Base-by-base conservation (phyloP, 2,888 invertebrate species). In the Acronicta psi region DNA sequence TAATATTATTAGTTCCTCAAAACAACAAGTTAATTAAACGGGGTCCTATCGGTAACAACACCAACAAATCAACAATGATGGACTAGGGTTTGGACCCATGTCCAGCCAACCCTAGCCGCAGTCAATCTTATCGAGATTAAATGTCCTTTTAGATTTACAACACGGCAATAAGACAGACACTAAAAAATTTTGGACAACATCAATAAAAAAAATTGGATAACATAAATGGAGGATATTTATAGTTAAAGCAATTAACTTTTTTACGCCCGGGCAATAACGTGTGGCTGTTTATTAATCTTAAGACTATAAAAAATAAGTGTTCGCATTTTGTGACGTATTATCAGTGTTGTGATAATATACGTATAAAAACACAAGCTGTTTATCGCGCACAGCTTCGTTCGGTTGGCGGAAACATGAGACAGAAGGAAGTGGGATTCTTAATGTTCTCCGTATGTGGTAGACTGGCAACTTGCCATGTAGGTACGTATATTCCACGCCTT, bases 371-470 rank as follows among this genome's bases (percentile, higher is more conserved):
- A 47, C 11, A 50, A 41, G 43, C 42, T 51, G 71, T 51, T 50
- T 70, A 47, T 65, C 46, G 34, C 50, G 16, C 13, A 29, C 47
- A 37, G 23, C 18, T 69, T 14, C 4, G 36, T 5, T 38, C 11
- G 31, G 17, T 25, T 20, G 29, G 9, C 31, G 50, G 38, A 51
- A 43, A 65, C 71, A 55, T 38, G 43, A 46, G 58, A 36, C 18
- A 36, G 43, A 47, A 51, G 31, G 66, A 70, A 57, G n/a, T 31
- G 25, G 18, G 20, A n/a, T 44, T 63, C 51, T 41, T 47, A 65
- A 65, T 52, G 43, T 20, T 45, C n/a, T 18, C 37, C 71, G 46
- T 40, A 44, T 47, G 69, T 36, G 29, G 25, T 16, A 2, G 6
- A 41, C 45, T 65, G 64, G 18, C 69, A 69, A 63, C 14, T 25